Conservation (phyloP, 2,888 invertebrate genomes). For the Pherbina coryleti region DNA sequence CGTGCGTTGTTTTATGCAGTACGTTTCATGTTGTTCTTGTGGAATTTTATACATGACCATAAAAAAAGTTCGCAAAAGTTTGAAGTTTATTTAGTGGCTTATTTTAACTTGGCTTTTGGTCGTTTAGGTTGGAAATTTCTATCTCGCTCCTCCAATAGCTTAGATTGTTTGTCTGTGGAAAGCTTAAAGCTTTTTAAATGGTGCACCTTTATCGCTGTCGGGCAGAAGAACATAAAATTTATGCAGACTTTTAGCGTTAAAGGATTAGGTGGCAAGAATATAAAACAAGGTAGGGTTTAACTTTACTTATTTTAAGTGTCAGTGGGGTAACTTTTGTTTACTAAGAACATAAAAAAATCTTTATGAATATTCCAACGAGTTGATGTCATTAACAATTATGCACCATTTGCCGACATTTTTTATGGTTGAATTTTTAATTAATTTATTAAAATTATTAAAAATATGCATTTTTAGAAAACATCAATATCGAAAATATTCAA, state of each 20-base stretch:
- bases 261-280: not conserved
- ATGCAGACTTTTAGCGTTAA: not conserved
- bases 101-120: too few species aligned
- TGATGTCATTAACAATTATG: too few species aligned
- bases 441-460: too few species aligned
- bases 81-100: not conserved
- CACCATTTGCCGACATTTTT: too few species aligned
- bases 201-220: not conserved
- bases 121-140: not conserved
- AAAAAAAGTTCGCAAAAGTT: constrained; percentile 3
- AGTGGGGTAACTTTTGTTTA: too few species aligned
- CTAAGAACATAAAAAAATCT: too few species aligned
- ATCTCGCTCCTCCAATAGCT: not conserved
- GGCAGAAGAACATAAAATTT: not conserved
- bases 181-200: not conserved
- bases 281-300: too few species aligned
- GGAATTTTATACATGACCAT: not conserved
- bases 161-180: not conserved
- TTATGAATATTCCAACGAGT: too few species aligned
- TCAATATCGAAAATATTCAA: too few species aligned
- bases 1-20: not conserved
- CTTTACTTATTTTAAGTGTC: too few species aligned
- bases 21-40: not conserved
- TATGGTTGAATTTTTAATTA: too few species aligned
- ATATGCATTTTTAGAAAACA: too few species aligned